phyloP scores from a whole-genome alignment of 2,797 vertebrate species.

The Microctenopoma stevenorrisi region DNA sequence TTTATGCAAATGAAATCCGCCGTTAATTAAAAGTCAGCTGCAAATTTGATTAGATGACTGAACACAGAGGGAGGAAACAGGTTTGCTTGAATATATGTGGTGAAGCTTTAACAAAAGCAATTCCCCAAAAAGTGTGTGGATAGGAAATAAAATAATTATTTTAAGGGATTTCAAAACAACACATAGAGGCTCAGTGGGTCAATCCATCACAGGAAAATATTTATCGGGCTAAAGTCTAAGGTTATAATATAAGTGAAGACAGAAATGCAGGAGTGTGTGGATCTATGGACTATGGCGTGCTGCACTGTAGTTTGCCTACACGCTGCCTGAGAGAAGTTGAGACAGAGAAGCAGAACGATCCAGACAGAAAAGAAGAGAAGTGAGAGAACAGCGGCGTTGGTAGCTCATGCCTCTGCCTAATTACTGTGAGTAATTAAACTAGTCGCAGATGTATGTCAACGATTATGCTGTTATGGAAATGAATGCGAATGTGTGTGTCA shows the following conservation, averaged over 20 bases:
- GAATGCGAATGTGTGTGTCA: background rate
- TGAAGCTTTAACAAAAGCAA: background rate
- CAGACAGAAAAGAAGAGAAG: constrained; percentile 36
- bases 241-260: background rate
- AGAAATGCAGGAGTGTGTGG: constrained; percentile 9
- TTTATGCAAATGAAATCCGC: constrained; percentile 68
- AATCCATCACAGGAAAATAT: constrained; percentile 10
- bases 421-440: constrained; percentile 84
- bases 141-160: constrained; percentile 38
- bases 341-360: constrained; percentile 34
- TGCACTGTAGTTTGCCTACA: constrained; percentile 28
- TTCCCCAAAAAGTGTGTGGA: constrained; percentile 8
- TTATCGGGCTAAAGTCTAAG: constrained; percentile 4
- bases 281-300: constrained; percentile 12
- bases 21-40: constrained; percentile 81
- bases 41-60: constrained; percentile 77
- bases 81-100: constrained; percentile 20
- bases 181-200: constrained; percentile 12
- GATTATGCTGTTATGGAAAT: constrained; percentile 47
- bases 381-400: constrained; percentile 34
- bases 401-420: constrained; percentile 74
- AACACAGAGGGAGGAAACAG: constrained; percentile 40
- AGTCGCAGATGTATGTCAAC: constrained; percentile 58
- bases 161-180: background rate
- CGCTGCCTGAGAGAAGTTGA: constrained; percentile 24